A percentile compares a stretch with the other conserved stretches of the same genome.
Conservation (phyloP, 2,113 vertebrate genomes). For the Rhinichthys klamathensis region DNA sequence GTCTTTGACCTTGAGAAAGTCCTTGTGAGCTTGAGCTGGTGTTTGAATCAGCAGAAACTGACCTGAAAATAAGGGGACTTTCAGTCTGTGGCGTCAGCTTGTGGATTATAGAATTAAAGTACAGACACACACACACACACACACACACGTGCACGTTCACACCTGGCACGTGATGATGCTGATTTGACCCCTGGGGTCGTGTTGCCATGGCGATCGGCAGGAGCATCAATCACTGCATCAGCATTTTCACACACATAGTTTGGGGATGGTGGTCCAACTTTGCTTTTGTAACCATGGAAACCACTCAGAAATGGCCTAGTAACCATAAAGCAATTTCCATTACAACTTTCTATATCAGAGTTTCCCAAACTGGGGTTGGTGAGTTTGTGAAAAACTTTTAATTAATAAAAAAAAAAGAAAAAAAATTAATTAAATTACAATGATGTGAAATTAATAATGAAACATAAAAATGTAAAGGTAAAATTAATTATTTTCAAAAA, state of each 20-base stretch:
- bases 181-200: neutral
- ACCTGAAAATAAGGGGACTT: too few species aligned
- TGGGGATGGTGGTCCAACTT: neutral
- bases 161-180: neutral
- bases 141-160: neutral
- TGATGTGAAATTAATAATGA: neutral
- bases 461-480: neutral
- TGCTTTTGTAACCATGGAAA: neutral
- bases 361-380: neutral
- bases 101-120: neutral
- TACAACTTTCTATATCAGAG: neutral
- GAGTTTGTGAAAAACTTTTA: neutral
- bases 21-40: neutral
- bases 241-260: neutral
- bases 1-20: neutral
- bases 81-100: neutral
- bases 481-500: neutral
- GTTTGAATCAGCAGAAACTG: neutral
- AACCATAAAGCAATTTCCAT: neutral
- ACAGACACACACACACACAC: neutral
- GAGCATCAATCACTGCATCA: neutral
- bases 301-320: neutral
- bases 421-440: neutral
- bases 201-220: neutral
- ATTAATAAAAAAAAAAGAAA: too few species aligned